Base-by-base conservation (phyloP, 2,113 vertebrate species). In the Phyllostomus hastatus region DNA sequence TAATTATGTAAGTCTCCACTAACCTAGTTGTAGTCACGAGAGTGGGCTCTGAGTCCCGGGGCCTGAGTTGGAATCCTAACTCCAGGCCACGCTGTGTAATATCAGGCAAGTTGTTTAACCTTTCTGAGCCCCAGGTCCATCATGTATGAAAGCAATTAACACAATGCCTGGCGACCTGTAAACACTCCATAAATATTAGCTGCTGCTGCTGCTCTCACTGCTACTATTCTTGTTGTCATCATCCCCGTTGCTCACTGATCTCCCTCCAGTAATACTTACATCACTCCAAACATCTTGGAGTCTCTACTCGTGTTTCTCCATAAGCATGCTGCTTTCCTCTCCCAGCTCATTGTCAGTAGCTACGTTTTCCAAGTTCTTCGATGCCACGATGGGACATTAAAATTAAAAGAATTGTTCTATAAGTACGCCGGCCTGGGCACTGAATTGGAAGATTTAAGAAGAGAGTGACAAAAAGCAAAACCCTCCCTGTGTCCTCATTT, bases 391-490 rank as follows among this genome's bases (percentile, higher is more conserved):
- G 11, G 76, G 57, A 61, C 85, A 57, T 43, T 54, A 88, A 73
- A 92, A 85, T 59, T 33, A 48, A 79, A 96, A 91, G 12, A 91
- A 96, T 3, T 59, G 48, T 46, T 81, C 85, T 54, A 61, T 64
- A 82, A 97, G 26, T 50, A 67, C 35, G 76, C 81, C 89, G 92
- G 81, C 1, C 1, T 52, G 80, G 67, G 4, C 95, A 73, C 43
- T 95, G 54, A 97, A 97, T 97, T 38, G 86, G 79, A 98, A 79
- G 79, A 96, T 87, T 94, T 88, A 96, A 94, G 86, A 97, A 96
- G 81, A 94, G 59, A 72, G 93, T 95, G 93, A 89, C 94, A 85
- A 90, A 97, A 81, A 98, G 95, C 67, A 97, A 98, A 97, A 16
- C 75, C 66, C 90, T 97, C 93, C 57, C 50, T 10, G 6, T 81